Base-by-base conservation (phyloP, 2,888 invertebrate species). In the Thymelicus lineola region DNA sequence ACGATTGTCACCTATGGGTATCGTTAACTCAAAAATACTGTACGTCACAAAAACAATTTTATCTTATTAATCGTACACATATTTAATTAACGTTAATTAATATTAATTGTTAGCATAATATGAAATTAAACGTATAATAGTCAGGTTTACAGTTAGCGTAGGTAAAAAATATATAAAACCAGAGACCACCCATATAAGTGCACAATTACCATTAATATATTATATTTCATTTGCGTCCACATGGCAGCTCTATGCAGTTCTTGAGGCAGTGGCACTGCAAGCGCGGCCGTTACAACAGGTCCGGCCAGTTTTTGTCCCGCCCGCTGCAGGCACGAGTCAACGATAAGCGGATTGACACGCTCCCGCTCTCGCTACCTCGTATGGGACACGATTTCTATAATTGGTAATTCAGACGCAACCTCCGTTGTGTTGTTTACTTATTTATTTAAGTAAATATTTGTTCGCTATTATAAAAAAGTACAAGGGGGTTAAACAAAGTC, bases 301-400 rank as follows among this genome's bases (percentile, higher is more conserved):
- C 83, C 76, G 83, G 85, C 71, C 75, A 86, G 85, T 91, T 91
- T 91, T 90, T 90, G 85, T 85, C 71, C 73, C 69, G 46, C 48
- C 64, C 53, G 71, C 66, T 71, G 60, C 63, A 42, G 46, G 58
- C 68, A 20, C 64, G 62, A 62, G 48, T 66, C 28, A 57, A 35
- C 45, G 15, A 57, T 63, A 55, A 35, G 38, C 63, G 9, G 14
- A 17, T 20, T 20, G 12, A 35, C 58, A 60, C 50, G 66, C 69
- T 50, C 7, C 12, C 77, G 76, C 78, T 76, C 0, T 50, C 72
- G 72, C 76, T 73, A 69, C 7, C 48, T 50, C 0, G 1, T 50
- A 17, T 50, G 48, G 48, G 48, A n/a, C 48, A 7, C 48, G 0
- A 50, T 50, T 50, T 15, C 9, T 50, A 50, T 50, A 17, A 17